A percentile compares a stretch with the other conserved stretches of the same genome.
phyloP scores from a whole-genome alignment of 1,140 invertebrate species.

The Eumeta japonica region DNA sequence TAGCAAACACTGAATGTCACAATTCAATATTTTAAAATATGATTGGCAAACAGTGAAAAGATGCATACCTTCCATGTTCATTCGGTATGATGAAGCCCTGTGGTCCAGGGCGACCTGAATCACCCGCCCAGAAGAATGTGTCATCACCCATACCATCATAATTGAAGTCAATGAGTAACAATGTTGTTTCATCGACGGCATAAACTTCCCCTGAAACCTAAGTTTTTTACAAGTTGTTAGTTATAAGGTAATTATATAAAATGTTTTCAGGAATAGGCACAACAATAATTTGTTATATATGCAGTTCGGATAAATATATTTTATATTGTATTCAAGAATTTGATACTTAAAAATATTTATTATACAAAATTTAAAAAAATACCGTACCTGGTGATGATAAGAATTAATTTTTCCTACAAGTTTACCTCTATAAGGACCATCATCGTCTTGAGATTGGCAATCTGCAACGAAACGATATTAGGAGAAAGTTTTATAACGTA shows the following conservation, averaged over 20 bases:
- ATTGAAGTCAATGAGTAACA: conserved; percentile 80
- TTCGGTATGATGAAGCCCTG: conserved; percentile 90
- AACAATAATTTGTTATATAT: not conserved
- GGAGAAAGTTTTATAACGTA: conserved; percentile 25
- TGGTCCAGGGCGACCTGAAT: conserved; percentile 80
- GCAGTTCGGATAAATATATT: not conserved
- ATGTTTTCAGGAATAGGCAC: not conserved
- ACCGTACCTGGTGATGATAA: conserved; percentile 81
- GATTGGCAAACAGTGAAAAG: conserved; percentile 4
- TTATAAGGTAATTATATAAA: not conserved
- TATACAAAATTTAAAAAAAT: no score
- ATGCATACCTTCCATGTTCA: conserved; percentile 77
- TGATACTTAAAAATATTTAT: not conserved
- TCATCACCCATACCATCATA: conserved; percentile 90
- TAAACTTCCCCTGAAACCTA: conserved; percentile 86
- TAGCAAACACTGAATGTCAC: no score
- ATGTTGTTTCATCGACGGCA: conserved; percentile 84
- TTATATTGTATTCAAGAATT: not conserved
- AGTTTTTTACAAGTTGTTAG: conserved; percentile 7
- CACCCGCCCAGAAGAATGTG: conserved; percentile 90
- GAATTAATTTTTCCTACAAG: conserved; percentile 84
- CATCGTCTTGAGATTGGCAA: conserved; percentile 52
- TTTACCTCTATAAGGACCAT: conserved; percentile 76
- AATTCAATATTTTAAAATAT: not conserved
- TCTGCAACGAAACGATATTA: conserved; percentile 23